Conservation (phyloP, 1,140 invertebrate species). For the Frieseomelitta varia region DNA sequence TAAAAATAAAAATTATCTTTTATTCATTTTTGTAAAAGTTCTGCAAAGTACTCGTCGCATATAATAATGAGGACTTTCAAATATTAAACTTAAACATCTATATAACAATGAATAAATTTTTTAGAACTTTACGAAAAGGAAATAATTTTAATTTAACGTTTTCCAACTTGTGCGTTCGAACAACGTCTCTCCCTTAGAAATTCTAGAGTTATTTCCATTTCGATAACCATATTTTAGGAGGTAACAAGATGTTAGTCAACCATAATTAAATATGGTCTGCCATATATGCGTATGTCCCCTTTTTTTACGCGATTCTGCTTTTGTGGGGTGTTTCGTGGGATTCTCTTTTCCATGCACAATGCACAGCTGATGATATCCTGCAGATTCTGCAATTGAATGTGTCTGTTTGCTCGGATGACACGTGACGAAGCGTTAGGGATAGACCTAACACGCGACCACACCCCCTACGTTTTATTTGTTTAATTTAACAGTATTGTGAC, state of each 20-base stretch:
- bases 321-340: constrained; percentile 49
- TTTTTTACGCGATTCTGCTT: constrained; percentile 15
- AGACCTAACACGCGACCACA: constrained; percentile 59
- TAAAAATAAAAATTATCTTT: too few relatives aligned
- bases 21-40: too few relatives aligned
- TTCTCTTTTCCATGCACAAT: constrained; percentile 53
- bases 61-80: too few relatives aligned
- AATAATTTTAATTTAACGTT: too few relatives aligned
- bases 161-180: too few relatives aligned
- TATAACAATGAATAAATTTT: too few relatives aligned
- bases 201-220: neutral
- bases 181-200: too few relatives aligned
- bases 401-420: constrained; percentile 66
- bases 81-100: too few relatives aligned
- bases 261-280: neutral
- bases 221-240: neutral
- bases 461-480: constrained; percentile 72
- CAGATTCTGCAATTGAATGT: constrained; percentile 59
- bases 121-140: too few relatives aligned
- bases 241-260: neutral
- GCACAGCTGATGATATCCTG: constrained; percentile 60
- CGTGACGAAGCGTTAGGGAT: constrained; percentile 60
- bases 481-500: constrained; percentile 76
- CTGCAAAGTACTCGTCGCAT: too few relatives aligned
- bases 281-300: neutral